Conservation (phyloP, 2,797 vertebrate species). For the Malacoraja senta region DNA sequence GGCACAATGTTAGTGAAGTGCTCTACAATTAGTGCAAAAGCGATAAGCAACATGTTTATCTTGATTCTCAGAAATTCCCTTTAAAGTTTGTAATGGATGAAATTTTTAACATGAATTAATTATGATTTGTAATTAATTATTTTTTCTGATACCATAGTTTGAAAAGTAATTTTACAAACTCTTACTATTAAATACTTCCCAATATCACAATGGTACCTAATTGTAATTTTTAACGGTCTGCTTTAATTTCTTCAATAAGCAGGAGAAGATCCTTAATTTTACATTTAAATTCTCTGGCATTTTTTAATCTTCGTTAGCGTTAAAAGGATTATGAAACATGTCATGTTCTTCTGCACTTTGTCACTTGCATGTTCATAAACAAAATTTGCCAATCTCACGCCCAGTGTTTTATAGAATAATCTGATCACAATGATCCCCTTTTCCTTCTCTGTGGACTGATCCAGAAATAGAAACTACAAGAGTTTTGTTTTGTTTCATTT, state of each 20-base stretch:
- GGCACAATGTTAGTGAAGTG: conserved; percentile 16
- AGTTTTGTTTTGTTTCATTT: not conserved
- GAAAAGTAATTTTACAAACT: not conserved
- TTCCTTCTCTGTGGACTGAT: not conserved
- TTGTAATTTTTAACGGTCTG: not conserved
- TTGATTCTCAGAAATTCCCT: conserved; percentile 6
- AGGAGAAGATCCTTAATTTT: not conserved
- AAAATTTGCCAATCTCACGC: not conserved
- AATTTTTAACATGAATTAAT: conserved; percentile 19
- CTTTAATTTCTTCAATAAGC: no score
- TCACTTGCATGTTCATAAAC: not conserved
- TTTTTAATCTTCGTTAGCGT: not conserved
- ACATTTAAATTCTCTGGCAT: not conserved
- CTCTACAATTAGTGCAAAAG: not conserved
- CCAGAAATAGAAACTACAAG: not conserved
- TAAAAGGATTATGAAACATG: not conserved
- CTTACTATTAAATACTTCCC: not conserved
- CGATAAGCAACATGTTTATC: not conserved
- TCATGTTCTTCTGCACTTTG: not conserved
- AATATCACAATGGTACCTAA: not conserved
- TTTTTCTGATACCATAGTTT: not conserved
- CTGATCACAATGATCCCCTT: not conserved
- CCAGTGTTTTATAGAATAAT: not conserved
- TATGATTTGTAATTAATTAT: not conserved
- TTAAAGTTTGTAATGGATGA: not conserved